Evolutionary conservation across 1,140 invertebrate species (phyloP), one percentile per base, ranked within the genome.

Genomic region (Megalopta genalis): DNA sequence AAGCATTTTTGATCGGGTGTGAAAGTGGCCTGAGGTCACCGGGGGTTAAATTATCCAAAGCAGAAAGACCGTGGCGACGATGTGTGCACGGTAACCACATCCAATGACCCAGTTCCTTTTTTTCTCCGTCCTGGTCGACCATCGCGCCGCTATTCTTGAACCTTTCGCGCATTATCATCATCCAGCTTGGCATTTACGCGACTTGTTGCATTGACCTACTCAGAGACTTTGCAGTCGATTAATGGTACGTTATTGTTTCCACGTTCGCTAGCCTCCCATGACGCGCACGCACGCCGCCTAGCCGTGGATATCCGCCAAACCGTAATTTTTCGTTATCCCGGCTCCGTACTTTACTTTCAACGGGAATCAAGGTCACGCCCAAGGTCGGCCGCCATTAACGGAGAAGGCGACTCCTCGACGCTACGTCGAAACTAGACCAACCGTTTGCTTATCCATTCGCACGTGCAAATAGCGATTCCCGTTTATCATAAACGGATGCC

Each of bases 161-260:
- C 86, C 88, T 89, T 90, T 89, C 84, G 83, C 80, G 78, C 69
- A 86, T 89, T 88, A 90, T 84, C 85, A 80, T 87, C 73, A 63
- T 52, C 70, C 72, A 80, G 77, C 66, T 78, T 82, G 82, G 80
- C 85, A 84, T 86, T 88, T 89, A 81, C 80, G 81, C 87, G 89
- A 91, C 90, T 90, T 90, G 88, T 91, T 90, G 90, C 90, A 90
- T 90, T 91, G 90, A 88, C 86, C 80, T 78, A 87, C 80, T 82
- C 80, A 60, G 64, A 49, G 64, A 49, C 72, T 60, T 42, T 27
- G 66, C 39, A 39, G 67, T 18, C 75, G 81, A 85, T 86, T 78
- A 79, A 82, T 60, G 66, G 65, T 52, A 32, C 63, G 39, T 77
- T 82, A 81, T 86, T 77, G 74, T 73, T 62, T 74, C 54, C 82